Base-by-base conservation (phyloP, 2,113 vertebrate species). In the Protobothrops flavoviridis region DNA sequence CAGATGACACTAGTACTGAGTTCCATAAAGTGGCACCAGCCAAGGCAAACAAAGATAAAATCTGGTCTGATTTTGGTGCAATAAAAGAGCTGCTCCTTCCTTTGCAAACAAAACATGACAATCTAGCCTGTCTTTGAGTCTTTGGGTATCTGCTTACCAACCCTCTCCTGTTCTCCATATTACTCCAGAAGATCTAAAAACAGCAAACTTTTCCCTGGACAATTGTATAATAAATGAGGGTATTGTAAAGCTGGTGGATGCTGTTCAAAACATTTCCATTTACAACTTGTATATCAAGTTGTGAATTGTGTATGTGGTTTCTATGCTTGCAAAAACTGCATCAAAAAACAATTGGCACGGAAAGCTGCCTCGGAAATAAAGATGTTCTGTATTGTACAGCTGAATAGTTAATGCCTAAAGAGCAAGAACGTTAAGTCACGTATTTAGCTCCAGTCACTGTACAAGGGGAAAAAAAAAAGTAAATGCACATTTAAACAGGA, bases 201-300 rank as follows among this genome's bases (percentile, higher is more conserved):
- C 88, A 94, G 93, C 90, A 95, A 92, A 94, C 21, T 95, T 93
- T 93, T 74, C 92, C 95, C 95, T 96, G 93, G 94, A 92, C 95
- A 96, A 92, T 88, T 95, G 56, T 86, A 56, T 91, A 91, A 95
- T 97, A 96, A 97, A 97, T 96, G 94, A 59, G 9, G 81, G 96
- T 97, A 97, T 97, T 97, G 96, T 98, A 94, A 90, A 90, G 89
- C 85, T 94, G 21, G 94, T 15, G 74, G 97, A 97, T 95, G 64
- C 90, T 95, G 90, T 96, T 98, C 96, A 95, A 97, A 94, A 97
- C 94, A 88, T 97, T 98, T 97, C 97, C 81, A 64, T 96, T 97
- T 97, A 96, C 95, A 94, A 94, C 92, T 91, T 92, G 91, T 94
- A 96, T 96, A 96, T 97, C 96, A 97, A 96, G 96, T 97, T 97